Base-by-base conservation (phyloP, 2,797 vertebrate species). In the Typhlichthys subterraneus region DNA sequence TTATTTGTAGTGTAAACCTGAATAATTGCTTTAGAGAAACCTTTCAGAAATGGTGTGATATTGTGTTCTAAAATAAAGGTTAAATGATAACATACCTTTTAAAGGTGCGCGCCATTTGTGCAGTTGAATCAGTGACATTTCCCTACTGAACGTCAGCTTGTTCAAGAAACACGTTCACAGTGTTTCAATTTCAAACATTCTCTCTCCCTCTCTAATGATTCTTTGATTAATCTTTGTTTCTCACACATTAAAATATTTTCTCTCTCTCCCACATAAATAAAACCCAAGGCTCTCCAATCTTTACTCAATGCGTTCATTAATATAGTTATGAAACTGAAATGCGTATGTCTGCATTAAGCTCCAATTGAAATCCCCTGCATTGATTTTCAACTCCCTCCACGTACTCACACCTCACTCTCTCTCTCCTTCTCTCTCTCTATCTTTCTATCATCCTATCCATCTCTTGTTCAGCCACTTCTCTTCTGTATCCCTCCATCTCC, bases 241-340 rank as follows among this genome's bases (percentile, higher is more conserved):
- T 10, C 49, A 29, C 23, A 29, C 23, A 29, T 1, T 29, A 4
- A 29, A 29, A 29, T 58, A 38, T 4, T 1, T 73, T 77, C 68
- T 57, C 53, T 15, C 48, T 53, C 52, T 2, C 58, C 23, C 19
- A 71, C 55, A 81, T 71, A 60, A 82, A 79, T 72, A 71, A 72
- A 11, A 47, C 70, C 76, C 61, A 54, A 67, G 64, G 62, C 8
- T 60, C 53, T 67, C 73, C 72, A 62, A 63, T 72, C 70, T 78
- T 80, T 14, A 59, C 61, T 76, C 48, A 57, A 29, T 13, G 46
- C 59, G 66, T 69, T 83, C 79, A 74, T 78, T 82, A 82, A 77
- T 57, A 58, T 74, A 31, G 15, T 72, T 68, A 72, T 50, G 47
- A 62, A 57, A 63, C 47, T 57, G 53, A 77, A 63, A 69, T 48